phyloP scores from a whole-genome alignment of 2,797 vertebrate genomes.

The Lithobates pipiens region DNA sequence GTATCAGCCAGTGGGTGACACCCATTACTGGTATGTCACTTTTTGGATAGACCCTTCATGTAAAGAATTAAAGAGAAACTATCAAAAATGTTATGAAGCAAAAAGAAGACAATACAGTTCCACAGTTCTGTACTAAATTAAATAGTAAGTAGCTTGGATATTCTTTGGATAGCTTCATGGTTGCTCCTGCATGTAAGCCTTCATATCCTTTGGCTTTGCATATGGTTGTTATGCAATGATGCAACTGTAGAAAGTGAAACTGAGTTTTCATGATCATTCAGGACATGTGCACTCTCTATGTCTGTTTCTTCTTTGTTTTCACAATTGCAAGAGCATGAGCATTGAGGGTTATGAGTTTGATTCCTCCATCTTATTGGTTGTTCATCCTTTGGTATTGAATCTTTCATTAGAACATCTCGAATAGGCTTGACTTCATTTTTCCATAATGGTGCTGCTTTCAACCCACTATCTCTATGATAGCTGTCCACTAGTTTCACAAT shows the following conservation, averaged over 20 bases:
- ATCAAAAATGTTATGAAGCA: background rate
- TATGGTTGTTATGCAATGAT: background rate
- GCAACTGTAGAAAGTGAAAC: background rate
- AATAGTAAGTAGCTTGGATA: background rate
- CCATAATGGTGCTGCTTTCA: background rate
- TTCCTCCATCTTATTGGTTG: background rate
- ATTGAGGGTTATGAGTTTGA: background rate
- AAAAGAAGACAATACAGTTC: background rate
- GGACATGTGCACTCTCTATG: background rate
- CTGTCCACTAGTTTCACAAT: slow-evolving; percentile 28
- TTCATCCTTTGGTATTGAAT: background rate
- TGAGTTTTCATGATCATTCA: background rate
- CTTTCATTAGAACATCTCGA: background rate
- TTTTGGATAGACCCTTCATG: background rate
- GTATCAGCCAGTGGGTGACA: too few relatives aligned
- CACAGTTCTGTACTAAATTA: background rate
- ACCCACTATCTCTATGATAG: background rate
- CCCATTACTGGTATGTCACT: too few relatives aligned
- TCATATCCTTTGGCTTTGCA: background rate
- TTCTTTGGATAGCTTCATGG: background rate
- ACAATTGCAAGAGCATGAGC: background rate
- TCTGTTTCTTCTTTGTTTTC: background rate
- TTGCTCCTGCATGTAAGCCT: background rate
- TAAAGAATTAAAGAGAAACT: background rate
- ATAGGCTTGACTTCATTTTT: background rate